Evolutionary conservation across 2,888 invertebrate genomes (phyloP).

Genomic region (Deroplatys truncata): DNA sequence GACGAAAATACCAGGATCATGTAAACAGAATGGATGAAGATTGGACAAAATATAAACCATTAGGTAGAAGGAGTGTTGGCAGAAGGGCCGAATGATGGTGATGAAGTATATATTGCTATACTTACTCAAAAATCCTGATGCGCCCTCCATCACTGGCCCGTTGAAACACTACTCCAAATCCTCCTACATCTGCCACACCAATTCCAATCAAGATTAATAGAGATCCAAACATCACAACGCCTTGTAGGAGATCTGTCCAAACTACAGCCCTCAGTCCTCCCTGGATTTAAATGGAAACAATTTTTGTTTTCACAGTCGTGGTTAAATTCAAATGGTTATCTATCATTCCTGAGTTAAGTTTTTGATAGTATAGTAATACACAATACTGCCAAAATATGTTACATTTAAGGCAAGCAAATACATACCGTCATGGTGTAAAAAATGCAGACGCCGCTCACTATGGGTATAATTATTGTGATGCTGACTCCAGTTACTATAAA

Average conservation of each 20-base stretch:
- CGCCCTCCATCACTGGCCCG: slow-evolving; percentile 53
- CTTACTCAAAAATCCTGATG: slow-evolving; percentile 57
- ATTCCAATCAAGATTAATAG: slow-evolving; percentile 59
- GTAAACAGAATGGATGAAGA: too few species aligned
- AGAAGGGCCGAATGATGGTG: too few species aligned
- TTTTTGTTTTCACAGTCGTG: not conserved
- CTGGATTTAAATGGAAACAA: slow-evolving; percentile 53
- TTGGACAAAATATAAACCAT: too few species aligned
- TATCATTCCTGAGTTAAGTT: too few species aligned
- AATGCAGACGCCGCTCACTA: not conserved
- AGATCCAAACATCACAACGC: slow-evolving; percentile 63
- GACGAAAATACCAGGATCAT: too few species aligned
- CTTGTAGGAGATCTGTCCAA: slow-evolving; percentile 73
- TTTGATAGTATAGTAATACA: not conserved
- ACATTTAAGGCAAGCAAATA: not conserved
- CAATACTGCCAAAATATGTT: too few species aligned
- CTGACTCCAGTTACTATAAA: not conserved
- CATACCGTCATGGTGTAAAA: not conserved
- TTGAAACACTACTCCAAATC: slow-evolving; percentile 49
- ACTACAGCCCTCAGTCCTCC: slow-evolving; percentile 46
- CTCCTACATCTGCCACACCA: slow-evolving; percentile 58
- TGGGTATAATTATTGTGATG: not conserved
- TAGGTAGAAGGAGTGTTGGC: too few species aligned
- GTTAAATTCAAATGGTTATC: too few species aligned
- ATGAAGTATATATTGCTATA: not conserved